A percentile compares a stretch with the other conserved stretches of the same genome.
Conservation (phyloP, 1,140 invertebrate genomes). For the Diplogasteroides magnus region DNA sequence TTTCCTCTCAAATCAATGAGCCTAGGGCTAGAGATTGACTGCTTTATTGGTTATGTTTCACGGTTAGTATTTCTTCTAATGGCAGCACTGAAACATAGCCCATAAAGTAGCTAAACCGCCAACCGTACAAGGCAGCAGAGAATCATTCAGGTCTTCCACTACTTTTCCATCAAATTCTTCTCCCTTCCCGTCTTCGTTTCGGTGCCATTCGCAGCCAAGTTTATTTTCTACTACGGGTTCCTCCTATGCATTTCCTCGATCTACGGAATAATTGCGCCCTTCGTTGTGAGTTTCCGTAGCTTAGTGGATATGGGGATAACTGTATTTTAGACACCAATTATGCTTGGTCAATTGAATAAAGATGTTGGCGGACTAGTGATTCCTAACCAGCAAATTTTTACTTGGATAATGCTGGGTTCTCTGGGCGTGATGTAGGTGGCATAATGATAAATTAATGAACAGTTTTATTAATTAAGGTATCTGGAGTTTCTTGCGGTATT, state of each 20-base stretch:
- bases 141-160: constrained; percentile 31
- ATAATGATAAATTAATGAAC: too few species aligned
- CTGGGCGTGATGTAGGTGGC: too few species aligned
- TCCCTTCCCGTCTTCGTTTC: constrained; percentile 22
- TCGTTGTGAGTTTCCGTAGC: constrained; percentile 15
- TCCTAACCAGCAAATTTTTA: constrained; percentile 12
- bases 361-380: constrained; percentile 22
- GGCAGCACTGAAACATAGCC: too few species aligned
- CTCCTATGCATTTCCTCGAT: constrained; percentile 30
- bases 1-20: too few species aligned
- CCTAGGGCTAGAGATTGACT: too few species aligned
- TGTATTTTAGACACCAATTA: constrained; percentile 2
- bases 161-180: constrained; percentile 34
- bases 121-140: too few species aligned
- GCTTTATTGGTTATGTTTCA: too few species aligned
- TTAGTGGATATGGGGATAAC: not conserved
- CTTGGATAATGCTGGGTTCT: constrained; percentile 20
- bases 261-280: constrained; percentile 29
- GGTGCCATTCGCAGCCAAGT: constrained; percentile 22
- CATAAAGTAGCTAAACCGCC: too few species aligned
- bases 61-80: too few species aligned
- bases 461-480: too few species aligned
- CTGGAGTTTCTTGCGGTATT: too few species aligned
- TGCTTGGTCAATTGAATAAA: not conserved
- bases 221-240: constrained; percentile 40